Base-by-base conservation (phyloP, 2,888 invertebrate genomes). In the Ypsolopha scabrella region DNA sequence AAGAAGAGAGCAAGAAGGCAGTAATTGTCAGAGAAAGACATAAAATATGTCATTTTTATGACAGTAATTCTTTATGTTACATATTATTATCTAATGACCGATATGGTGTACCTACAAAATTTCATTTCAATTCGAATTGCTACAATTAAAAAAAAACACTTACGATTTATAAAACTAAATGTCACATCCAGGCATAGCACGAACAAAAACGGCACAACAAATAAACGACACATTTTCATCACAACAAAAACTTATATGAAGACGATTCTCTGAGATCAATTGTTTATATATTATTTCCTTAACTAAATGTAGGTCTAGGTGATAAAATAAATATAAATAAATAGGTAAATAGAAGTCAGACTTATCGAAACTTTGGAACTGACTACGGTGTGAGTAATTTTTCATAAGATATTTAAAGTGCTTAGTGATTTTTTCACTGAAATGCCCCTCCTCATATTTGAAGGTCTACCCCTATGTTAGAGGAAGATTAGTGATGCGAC, bases 381-480 rank as follows among this genome's bases (percentile, higher is more conserved):
- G 54, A 80, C 77, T 80, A 70, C 70, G 60, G 54, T 61, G 63
- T 61, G 63, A 60, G 62, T 66, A 69, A 72, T 73, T 72, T 75
- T 72, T 72, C 74, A 77, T 75, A 79, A 73, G 75, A 81, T 78
- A 80, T 83, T 71, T 80, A 79, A 83, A 73, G 72, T 68, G 72
- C 75, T 76, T 80, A 76, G 80, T 51, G 38, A 41, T 7, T 51
- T 82, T 82, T 82, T 80, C 76, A 73, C 68, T 67, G 70, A 73
- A 70, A 65, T 64, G 62, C 65, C 71, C 73, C 75, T 73, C 76
- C 77, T 70, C 70, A 65, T 63, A 63, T 57, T 68, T 68, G 79
- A 85, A 86, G 86, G 86, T 67, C 77, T 79, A 77, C 86, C 86
- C 85, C 80, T 82, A 85, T 85, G 71, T 58, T 60, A 67, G 58